These are phyloP conservation scores for Rhinolophus ferrumequinum DNA, from an alignment of 2,113 vertebrate species.

Conservation along the genomic window DNA sequence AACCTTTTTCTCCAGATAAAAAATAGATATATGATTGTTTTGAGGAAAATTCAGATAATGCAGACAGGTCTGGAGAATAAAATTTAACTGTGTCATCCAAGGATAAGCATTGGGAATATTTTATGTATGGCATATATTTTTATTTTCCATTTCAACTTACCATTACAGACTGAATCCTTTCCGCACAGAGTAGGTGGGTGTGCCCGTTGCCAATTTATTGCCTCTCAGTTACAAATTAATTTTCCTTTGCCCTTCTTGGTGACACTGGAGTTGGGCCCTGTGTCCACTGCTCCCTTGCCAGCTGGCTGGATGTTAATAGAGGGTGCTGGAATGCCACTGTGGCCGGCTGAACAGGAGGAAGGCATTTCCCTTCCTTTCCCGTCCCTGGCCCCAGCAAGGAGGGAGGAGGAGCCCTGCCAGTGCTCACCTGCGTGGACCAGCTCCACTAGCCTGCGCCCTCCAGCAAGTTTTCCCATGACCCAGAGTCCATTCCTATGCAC, in stretches of 20 bases:
- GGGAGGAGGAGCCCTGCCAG: not conserved
- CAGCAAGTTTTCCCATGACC: not conserved
- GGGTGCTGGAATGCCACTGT: not conserved
- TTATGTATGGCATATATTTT: not conserved
- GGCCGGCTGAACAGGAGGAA: not conserved
- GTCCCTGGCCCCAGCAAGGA: not conserved
- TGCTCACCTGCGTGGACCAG: not conserved
- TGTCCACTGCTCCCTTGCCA: not conserved
- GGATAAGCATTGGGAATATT: not conserved
- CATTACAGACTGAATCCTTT: not conserved
- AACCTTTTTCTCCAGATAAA: not conserved
- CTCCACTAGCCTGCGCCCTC: not conserved
- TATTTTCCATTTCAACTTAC: not conserved
- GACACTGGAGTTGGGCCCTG: not conserved
- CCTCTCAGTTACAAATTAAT: not conserved
- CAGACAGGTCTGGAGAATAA: constrained; percentile 6
- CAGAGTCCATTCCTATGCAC: not conserved
- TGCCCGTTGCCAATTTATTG: not conserved
- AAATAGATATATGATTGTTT: not conserved
- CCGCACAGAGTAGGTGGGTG: not conserved
- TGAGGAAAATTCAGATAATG: not conserved
- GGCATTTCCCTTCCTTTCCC: not conserved
- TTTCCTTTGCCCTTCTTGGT: not conserved
- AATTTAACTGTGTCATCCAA: not conserved
- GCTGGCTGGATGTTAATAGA: not conserved